phyloP scores from a whole-genome alignment of 1,140 invertebrate genomes.

The Papilio machaon region DNA sequence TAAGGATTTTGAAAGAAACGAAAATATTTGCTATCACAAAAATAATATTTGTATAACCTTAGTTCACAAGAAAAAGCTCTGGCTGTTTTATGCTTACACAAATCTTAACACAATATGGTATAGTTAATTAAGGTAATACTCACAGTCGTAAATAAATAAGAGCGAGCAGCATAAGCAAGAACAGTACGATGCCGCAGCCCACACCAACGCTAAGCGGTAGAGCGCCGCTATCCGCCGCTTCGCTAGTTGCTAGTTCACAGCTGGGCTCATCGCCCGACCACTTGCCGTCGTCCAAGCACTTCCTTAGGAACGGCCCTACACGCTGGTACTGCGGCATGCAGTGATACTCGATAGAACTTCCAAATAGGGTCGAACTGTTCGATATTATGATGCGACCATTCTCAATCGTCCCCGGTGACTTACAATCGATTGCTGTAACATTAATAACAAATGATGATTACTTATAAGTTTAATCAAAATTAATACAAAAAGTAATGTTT shows the following conservation, averaged over 20 bases:
- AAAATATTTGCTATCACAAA: background rate
- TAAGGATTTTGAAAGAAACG: background rate
- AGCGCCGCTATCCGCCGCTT: conserved; percentile 86
- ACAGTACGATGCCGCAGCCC: conserved; percentile 89
- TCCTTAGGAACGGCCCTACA: conserved; percentile 90
- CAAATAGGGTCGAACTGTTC: conserved; percentile 91
- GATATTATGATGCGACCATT: conserved; percentile 93
- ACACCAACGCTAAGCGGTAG: conserved; percentile 91
- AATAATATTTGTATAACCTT: too few relatives aligned
- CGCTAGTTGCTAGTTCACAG: conserved; percentile 85
- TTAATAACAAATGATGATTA: too few relatives aligned
- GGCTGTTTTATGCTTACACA: too few relatives aligned
- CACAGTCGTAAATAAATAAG: conserved; percentile 89
- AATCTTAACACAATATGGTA: too few relatives aligned
- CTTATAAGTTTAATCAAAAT: too few relatives aligned
- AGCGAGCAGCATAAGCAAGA: conserved; percentile 88
- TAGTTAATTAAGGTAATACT: conserved; percentile 71
- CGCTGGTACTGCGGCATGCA: conserved; percentile 93
- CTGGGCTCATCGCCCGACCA: conserved; percentile 93
- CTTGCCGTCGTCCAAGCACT: conserved; percentile 90
- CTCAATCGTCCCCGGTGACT: conserved; percentile 88
- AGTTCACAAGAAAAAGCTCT: too few relatives aligned
- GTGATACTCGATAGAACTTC: conserved; percentile 92
- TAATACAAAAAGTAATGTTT: too few relatives aligned
- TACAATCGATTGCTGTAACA: conserved; percentile 91